Conservation (phyloP, 2,113 vertebrate genomes). For the Xenopus laevis region DNA sequence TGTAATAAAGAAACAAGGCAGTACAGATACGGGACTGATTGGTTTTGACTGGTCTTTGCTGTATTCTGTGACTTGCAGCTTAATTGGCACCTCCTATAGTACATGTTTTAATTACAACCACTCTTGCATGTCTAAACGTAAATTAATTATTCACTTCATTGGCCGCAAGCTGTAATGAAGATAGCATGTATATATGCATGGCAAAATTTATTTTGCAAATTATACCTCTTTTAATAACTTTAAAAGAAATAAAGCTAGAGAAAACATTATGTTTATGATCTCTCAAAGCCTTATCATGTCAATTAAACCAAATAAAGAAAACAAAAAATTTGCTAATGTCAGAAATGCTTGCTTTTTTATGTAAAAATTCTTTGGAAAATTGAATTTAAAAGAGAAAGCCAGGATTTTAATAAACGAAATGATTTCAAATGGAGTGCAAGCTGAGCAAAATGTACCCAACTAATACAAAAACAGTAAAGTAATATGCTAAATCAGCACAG, state of each 20-base stretch:
- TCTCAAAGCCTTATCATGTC: slow-evolving; percentile 38
- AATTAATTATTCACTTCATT: slow-evolving; percentile 66
- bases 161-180: slow-evolving; percentile 56
- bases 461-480: slow-evolving; percentile 31
- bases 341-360: background rate
- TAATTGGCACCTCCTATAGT: slow-evolving; percentile 61
- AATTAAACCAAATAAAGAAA: slow-evolving; percentile 17
- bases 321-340: slow-evolving; percentile 12
- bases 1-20: slow-evolving; percentile 65
- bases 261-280: slow-evolving; percentile 32
- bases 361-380: slow-evolving; percentile 10
- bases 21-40: slow-evolving; percentile 55
- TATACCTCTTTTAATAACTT: slow-evolving; percentile 24
- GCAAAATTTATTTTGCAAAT: slow-evolving; percentile 15
- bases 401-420: slow-evolving; percentile 32
- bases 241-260: slow-evolving; percentile 29
- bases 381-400: slow-evolving; percentile 17
- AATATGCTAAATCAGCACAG: slow-evolving; percentile 23
- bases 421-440: slow-evolving; percentile 22
- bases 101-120: slow-evolving; percentile 58
- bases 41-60: slow-evolving; percentile 54
- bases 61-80: slow-evolving; percentile 72
- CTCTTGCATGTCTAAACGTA: slow-evolving; percentile 61
- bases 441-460: slow-evolving; percentile 32
- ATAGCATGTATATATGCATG: slow-evolving; percentile 27